Evolutionary conservation across 2,113 vertebrate genomes (phyloP).

Genomic region (Pluvialis apricaria): DNA sequence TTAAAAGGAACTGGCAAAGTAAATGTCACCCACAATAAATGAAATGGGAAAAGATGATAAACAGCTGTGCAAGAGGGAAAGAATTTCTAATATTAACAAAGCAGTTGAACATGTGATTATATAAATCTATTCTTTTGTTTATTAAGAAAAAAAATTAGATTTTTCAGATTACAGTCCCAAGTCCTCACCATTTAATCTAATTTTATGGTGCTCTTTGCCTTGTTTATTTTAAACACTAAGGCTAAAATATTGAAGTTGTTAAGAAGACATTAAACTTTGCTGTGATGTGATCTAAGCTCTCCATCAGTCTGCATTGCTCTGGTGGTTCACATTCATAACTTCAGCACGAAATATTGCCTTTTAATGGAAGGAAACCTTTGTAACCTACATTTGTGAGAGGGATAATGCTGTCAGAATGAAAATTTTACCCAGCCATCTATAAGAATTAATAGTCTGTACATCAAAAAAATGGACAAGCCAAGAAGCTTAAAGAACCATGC

Average conservation of each 20-base stretch:
- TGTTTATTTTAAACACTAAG: slow-evolving; percentile 12
- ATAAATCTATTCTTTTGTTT: not conserved
- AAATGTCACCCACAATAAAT: not conserved
- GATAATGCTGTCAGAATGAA: not conserved
- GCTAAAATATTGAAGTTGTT: not conserved
- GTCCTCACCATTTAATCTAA: not conserved
- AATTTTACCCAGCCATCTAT: not conserved
- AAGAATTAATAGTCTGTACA: not conserved
- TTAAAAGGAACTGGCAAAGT: not conserved
- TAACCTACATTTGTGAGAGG: not conserved
- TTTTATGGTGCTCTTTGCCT: not conserved
- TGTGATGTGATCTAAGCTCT: not conserved
- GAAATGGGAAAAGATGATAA: not conserved
- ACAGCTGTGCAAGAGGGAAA: not conserved
- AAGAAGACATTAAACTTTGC: not conserved
- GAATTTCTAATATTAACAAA: not conserved
- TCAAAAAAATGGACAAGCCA: not conserved
- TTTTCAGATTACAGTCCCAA: not conserved
- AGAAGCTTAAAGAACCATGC: not conserved
- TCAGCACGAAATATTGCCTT: not conserved
- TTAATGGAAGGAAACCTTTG: not conserved
- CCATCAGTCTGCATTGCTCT: not conserved
- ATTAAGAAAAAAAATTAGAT: not conserved
- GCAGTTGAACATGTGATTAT: not conserved
- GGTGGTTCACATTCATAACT: not conserved